phyloP scores from a whole-genome alignment of 2,888 invertebrate genomes.

The Ochlodes sylvanus region DNA sequence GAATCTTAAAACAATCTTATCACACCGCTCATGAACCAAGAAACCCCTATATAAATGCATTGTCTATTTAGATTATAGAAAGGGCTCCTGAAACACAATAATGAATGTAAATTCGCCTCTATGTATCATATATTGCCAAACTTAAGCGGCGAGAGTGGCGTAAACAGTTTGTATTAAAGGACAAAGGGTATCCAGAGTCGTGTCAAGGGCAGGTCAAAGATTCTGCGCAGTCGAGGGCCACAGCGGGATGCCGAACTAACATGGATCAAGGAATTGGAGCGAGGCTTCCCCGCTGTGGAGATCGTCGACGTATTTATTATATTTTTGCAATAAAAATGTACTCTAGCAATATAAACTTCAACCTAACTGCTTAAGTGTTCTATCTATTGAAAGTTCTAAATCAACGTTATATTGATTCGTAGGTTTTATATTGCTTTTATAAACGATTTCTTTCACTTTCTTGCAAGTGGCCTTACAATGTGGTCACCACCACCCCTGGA shows the following conservation, averaged over 20 bases:
- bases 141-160: conserved; percentile 18
- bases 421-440: too few species aligned
- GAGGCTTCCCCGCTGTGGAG: conserved; percentile 44
- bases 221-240: conserved; percentile 70
- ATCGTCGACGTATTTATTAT: neutral
- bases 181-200: conserved; percentile 67
- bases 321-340: neutral
- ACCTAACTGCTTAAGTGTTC: too few species aligned
- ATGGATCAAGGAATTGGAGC: conserved; percentile 52
- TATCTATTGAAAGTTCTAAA: too few species aligned
- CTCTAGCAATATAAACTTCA: too few species aligned
- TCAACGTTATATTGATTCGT: too few species aligned
- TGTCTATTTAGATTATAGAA: too few species aligned
- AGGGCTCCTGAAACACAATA: conserved; percentile 6
- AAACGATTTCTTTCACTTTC: too few species aligned
- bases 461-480: too few species aligned
- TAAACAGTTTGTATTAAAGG: conserved; percentile 53
- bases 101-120: conserved; percentile 15
- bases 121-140: conserved; percentile 14
- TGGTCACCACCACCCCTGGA: too few species aligned
- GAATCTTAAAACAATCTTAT: too few species aligned
- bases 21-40: too few species aligned
- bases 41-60: too few species aligned
- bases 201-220: conserved; percentile 81
- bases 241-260: conserved; percentile 44